A percentile compares a stretch with the other conserved stretches of the same genome.
Evolutionary conservation across 2,113 vertebrate genomes (phyloP).

Genomic region (Columba livia): DNA sequence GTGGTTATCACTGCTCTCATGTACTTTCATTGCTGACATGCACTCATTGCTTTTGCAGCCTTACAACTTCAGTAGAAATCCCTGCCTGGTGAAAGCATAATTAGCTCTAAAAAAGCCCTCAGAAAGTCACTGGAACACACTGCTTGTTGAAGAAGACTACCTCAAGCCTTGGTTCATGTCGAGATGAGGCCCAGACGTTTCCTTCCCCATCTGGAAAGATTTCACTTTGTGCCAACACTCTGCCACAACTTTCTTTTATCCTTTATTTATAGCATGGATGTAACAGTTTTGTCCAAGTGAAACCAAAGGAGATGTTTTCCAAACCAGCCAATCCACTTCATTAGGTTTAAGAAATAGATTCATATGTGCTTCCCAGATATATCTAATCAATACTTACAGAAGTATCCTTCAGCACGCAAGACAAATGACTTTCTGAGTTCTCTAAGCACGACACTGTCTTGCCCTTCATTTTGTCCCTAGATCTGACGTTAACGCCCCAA

Average conservation of each 20-base stretch:
- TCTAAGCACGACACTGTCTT: neutral
- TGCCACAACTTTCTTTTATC: conserved; percentile 45
- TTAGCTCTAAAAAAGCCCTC: conserved; percentile 36
- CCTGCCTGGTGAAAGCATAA: conserved; percentile 43
- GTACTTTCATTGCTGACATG: conserved; percentile 9
- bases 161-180: conserved; percentile 40
- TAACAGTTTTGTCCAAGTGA: neutral
- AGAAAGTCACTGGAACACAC: conserved; percentile 49
- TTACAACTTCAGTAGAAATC: conserved; percentile 39
- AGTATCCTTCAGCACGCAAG: neutral
- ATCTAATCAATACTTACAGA: neutral
- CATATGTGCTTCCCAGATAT: neutral
- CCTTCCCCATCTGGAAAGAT: conserved; percentile 39
- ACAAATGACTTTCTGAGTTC: neutral
- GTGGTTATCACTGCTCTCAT: neutral
- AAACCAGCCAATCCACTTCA: neutral
- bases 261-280: conserved; percentile 14
- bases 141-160: conserved; percentile 34
- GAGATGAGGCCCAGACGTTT: conserved; percentile 50
- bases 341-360: neutral
- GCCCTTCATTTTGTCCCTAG: neutral
- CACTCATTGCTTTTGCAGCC: conserved; percentile 12
- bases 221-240: conserved; percentile 31
- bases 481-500: neutral
- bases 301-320: neutral